A percentile compares a stretch with the other conserved stretches of the same genome.
Conservation (phyloP, 2,888 invertebrate genomes). For the Patella depressa region DNA sequence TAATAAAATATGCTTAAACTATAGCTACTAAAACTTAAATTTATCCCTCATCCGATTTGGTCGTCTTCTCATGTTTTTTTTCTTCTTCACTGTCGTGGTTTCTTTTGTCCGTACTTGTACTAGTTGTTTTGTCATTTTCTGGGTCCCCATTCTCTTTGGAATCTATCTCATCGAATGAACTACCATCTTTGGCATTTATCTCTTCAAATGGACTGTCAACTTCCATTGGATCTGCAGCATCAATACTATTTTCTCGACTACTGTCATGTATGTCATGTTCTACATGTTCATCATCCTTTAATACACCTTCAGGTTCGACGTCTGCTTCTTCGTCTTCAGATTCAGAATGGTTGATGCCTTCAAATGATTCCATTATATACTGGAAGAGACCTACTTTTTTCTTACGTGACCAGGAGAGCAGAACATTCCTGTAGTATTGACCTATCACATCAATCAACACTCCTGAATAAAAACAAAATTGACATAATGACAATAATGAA, state of each 20-base stretch:
- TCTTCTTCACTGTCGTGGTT: no score
- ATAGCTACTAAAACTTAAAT: no score
- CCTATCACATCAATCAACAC: constrained; percentile 40
- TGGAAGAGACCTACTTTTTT: constrained; percentile 42
- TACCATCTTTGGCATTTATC: no score
- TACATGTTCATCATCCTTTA: not conserved
- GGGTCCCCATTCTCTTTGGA: no score
- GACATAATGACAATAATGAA: no score
- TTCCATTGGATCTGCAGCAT: not conserved
- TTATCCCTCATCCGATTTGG: no score
- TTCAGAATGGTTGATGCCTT: constrained; percentile 27
- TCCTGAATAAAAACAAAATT: constrained; percentile 19
- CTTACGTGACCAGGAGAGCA: constrained; percentile 25
- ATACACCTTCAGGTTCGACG: not conserved
- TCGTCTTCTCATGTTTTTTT: no score
- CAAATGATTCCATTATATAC: constrained; percentile 44
- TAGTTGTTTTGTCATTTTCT: no score
- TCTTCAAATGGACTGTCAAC: no score
- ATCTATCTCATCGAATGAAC: no score
- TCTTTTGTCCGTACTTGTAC: no score
- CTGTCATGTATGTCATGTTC: not conserved
- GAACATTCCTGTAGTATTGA: constrained; percentile 43
- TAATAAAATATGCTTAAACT: no score
- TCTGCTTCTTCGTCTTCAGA: constrained; percentile 12
- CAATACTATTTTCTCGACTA: constrained; percentile 3